Evolutionary conservation across 2,113 vertebrate species (phyloP).

Genomic region (Crotalus helleri): DNA sequence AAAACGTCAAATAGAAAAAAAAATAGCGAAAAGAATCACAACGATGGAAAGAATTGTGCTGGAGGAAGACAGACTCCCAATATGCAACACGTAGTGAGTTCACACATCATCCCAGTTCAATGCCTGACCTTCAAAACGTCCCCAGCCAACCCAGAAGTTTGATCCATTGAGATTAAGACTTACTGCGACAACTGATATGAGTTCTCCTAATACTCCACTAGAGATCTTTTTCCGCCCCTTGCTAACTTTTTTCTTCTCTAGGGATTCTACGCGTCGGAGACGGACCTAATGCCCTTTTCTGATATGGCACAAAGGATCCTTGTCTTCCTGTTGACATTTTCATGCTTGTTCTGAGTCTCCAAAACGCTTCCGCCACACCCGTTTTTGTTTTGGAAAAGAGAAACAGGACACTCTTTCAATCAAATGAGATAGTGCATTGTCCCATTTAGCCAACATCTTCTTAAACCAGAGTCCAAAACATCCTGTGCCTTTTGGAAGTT

Average conservation of each 20-base stretch:
- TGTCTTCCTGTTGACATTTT: background rate
- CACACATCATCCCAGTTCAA: background rate
- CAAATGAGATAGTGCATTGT: background rate
- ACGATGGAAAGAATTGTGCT: background rate
- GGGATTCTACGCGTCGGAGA: background rate
- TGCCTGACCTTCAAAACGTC: background rate
- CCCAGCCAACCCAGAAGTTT: background rate
- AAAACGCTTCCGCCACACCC: background rate
- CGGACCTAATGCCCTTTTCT: background rate
- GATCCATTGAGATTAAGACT: background rate
- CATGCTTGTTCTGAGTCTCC: background rate
- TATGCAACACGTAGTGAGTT: background rate
- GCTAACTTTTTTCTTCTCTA: background rate
- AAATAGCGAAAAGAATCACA: background rate
- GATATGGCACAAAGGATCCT: background rate
- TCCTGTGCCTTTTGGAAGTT: background rate
- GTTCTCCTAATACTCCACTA: background rate
- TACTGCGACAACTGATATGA: background rate
- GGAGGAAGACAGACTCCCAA: background rate
- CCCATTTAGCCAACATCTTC: background rate
- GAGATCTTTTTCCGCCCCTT: background rate
- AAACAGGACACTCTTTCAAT: background rate
- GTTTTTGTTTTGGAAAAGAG: background rate
- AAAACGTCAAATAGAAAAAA: too few species aligned
- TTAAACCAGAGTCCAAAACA: conserved; percentile 3